A percentile compares a stretch with the other conserved stretches of the same genome.
phyloP scores from a whole-genome alignment of 1,140 invertebrate species.

The Psilanteris sp. region DNA sequence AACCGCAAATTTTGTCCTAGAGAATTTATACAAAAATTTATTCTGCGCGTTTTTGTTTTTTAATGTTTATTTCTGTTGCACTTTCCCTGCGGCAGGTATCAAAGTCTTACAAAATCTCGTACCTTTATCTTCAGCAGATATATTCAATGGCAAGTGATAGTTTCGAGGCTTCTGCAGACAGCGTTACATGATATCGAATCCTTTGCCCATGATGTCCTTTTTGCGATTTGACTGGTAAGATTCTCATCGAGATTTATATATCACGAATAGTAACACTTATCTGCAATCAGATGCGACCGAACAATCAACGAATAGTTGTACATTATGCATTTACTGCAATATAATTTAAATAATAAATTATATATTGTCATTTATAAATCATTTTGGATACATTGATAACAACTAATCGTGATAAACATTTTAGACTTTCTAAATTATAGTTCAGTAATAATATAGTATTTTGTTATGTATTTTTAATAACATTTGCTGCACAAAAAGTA shows the following conservation, averaged over 20 bases:
- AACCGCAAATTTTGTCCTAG: too few relatives aligned
- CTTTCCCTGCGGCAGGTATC: conserved; percentile 48
- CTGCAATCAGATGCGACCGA: conserved; percentile 32
- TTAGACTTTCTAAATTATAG: too few relatives aligned
- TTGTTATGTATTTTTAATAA: too few relatives aligned
- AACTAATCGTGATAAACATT: too few relatives aligned
- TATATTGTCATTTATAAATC: too few relatives aligned
- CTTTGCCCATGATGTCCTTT: conserved; percentile 43
- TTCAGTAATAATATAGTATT: too few relatives aligned
- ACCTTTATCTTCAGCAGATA: conserved; percentile 56
- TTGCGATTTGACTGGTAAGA: conserved; percentile 44
- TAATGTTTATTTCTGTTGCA: conserved; percentile 26
- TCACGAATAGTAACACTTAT: conserved; percentile 35
- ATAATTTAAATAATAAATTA: too few relatives aligned
- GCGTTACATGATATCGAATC: conserved; percentile 55
- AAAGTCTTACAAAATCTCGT: conserved; percentile 59
- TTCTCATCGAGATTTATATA: conserved; percentile 24
- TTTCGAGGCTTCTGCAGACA: conserved; percentile 51
- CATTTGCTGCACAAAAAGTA: too few relatives aligned
- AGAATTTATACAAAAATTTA: too few relatives aligned
- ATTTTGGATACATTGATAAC: too few relatives aligned
- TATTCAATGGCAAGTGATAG: conserved; percentile 62
- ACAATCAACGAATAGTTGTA: conserved; percentile 21
- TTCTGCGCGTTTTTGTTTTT: too few relatives aligned
- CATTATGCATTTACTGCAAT: conserved; percentile 36